These are phyloP conservation scores for Podarcis muralis DNA, from an alignment of 2,113 vertebrate genomes.

Conservation along the genomic window DNA sequence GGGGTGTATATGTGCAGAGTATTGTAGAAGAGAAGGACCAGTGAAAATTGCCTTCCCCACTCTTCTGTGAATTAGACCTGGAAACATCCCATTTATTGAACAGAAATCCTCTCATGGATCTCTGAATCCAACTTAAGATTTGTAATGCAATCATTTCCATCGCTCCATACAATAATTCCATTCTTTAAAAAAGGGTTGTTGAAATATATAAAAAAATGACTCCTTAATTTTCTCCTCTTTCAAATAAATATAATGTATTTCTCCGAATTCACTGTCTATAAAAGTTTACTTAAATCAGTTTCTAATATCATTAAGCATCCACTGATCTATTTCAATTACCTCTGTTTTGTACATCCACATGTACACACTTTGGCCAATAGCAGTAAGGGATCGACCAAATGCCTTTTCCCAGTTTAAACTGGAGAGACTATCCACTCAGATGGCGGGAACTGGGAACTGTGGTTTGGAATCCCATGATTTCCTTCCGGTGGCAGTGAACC, in stretches of 20 bases:
- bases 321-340: background rate
- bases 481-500: background rate
- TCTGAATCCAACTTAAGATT: background rate
- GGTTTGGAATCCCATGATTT: background rate
- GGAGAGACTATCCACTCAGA: accelerated
- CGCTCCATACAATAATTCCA: background rate
- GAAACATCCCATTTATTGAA: background rate
- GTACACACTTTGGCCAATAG: background rate
- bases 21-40: background rate
- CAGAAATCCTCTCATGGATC: background rate
- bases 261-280: background rate
- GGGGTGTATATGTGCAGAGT: background rate
- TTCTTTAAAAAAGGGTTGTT: background rate
- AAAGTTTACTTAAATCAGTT: background rate
- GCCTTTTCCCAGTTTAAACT: background rate
- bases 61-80: background rate
- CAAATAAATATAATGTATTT: background rate
- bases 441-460: accelerated
- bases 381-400: background rate
- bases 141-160: background rate
- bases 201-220: background rate
- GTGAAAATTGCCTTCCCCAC: background rate
- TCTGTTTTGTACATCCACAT: too few relatives aligned
- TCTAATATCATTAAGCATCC: background rate
- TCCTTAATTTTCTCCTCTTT: background rate